Percentiles rank a stretch among this genome's conserved stretches.
phyloP scores from a whole-genome alignment of 2,113 vertebrate species.

The Silurus asotus region DNA sequence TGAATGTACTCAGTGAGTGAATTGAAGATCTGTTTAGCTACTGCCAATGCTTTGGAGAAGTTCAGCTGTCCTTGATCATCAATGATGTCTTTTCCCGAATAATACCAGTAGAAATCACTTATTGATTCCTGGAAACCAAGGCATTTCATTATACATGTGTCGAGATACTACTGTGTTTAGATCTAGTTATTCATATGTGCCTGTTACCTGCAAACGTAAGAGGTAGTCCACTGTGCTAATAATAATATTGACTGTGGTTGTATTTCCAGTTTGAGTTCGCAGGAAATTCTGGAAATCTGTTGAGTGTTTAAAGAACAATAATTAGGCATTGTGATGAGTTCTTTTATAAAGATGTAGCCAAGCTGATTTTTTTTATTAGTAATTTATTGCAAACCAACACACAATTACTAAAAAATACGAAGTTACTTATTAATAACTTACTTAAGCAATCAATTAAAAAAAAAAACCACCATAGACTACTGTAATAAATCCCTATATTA shows the following conservation, averaged over 20 bases:
- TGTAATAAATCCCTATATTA: neutral
- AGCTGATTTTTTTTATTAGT: neutral
- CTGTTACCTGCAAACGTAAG: slow-evolving; percentile 87
- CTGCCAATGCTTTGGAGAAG: slow-evolving; percentile 93
- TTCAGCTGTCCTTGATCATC: slow-evolving; percentile 93
- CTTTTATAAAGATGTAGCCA: neutral
- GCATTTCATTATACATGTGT: neutral
- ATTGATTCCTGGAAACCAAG: slow-evolving; percentile 86
- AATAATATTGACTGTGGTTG: slow-evolving; percentile 95
- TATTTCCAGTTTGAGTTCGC: slow-evolving; percentile 96
- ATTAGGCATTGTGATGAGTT: neutral
- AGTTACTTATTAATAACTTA: too few species aligned
- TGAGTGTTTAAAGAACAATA: neutral
- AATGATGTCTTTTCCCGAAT: slow-evolving; percentile 95
- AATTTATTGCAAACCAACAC: neutral
- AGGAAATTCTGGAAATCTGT: slow-evolving; percentile 98
- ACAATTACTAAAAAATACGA: neutral
- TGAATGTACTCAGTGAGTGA: slow-evolving; percentile 95
- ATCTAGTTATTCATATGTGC: neutral
- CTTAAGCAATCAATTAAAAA: neutral
- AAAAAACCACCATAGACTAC: neutral
- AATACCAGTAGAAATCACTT: slow-evolving; percentile 99
- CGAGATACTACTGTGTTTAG: neutral
- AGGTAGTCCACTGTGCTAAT: slow-evolving; percentile 98
- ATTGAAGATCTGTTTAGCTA: slow-evolving; percentile 98